A percentile compares a stretch with the other conserved stretches of the same genome.
These are phyloP conservation scores for Scleropages formosus DNA, from an alignment of 2,797 vertebrate species.

Conservation along the genomic window DNA sequence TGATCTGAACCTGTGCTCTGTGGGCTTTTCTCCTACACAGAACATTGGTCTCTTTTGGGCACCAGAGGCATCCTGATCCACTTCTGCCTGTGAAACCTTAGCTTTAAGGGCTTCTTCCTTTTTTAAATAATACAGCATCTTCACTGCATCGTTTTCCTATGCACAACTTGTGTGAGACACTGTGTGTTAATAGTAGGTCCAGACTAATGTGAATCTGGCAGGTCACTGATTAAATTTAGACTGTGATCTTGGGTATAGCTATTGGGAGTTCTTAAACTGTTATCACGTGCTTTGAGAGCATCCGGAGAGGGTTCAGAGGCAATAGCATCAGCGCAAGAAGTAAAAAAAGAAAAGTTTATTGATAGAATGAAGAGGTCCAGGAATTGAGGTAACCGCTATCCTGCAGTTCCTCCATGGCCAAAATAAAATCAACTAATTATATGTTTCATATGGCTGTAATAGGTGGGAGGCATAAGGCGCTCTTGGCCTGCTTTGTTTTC, in stretches of 20 bases:
- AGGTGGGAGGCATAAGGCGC: too few species aligned
- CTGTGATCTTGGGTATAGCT: constrained; percentile 23
- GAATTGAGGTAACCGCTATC: too few species aligned
- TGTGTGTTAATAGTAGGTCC: constrained; percentile 7
- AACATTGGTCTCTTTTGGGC: background rate
- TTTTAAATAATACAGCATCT: constrained; percentile 38
- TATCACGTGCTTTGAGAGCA: background rate
- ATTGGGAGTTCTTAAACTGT: constrained; percentile 19
- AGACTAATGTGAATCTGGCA: constrained; percentile 25
- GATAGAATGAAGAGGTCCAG: too few species aligned
- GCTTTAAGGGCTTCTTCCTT: constrained; percentile 16
- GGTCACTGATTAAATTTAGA: too few species aligned
- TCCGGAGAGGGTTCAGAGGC: background rate
- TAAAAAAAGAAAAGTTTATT: background rate
- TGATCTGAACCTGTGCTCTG: background rate
- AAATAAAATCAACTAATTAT: too few species aligned
- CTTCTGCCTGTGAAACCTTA: constrained; percentile 34
- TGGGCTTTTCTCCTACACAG: background rate
- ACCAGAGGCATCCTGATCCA: constrained; percentile 2
- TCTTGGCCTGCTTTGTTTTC: too few species aligned
- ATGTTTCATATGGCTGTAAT: too few species aligned
- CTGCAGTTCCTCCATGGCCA: too few species aligned
- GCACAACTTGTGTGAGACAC: background rate
- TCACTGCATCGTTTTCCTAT: constrained; percentile 31
- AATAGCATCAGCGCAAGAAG: background rate